Conservation (phyloP, 2,113 vertebrate genomes). For the Sminthopsis crassicaudata region DNA sequence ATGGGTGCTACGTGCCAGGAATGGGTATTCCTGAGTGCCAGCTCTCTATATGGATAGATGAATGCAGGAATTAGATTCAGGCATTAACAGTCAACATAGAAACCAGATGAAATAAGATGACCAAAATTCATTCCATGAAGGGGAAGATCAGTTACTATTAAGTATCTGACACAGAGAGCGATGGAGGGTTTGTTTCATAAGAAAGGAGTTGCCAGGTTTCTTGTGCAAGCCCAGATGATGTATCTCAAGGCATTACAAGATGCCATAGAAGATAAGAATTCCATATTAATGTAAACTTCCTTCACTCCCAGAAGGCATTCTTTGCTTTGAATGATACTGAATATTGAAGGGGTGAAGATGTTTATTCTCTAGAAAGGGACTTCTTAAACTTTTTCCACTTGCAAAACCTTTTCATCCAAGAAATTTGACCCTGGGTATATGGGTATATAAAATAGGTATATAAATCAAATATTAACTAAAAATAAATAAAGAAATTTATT, state of each 20-base stretch:
- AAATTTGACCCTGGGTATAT: no score
- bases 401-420: no score
- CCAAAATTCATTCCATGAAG: conserved; percentile 47
- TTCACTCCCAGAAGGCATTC: conserved; percentile 59
- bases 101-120: conserved; percentile 65
- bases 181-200: conserved; percentile 53
- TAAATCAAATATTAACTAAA: no score
- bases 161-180: conserved; percentile 61
- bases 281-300: conserved; percentile 53
- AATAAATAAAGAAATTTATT: no score
- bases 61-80: conserved; percentile 80
- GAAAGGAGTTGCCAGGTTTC: not conserved
- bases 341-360: conserved; percentile 51
- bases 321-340: not conserved
- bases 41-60: conserved; percentile 79
- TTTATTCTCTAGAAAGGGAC: conserved; percentile 17
- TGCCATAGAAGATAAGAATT: conserved; percentile 32
- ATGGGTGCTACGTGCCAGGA: conserved; percentile 78
- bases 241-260: conserved; percentile 58
- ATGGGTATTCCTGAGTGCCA: conserved; percentile 76
- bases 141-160: conserved; percentile 62
- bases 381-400: no score
- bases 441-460: no score
- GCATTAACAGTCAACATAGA: conserved; percentile 77
- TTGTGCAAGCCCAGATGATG: not conserved